Evolutionary conservation across 2,113 vertebrate genomes (phyloP), one percentile per base, ranked within the genome.

Genomic region (Geococcyx californianus): DNA sequence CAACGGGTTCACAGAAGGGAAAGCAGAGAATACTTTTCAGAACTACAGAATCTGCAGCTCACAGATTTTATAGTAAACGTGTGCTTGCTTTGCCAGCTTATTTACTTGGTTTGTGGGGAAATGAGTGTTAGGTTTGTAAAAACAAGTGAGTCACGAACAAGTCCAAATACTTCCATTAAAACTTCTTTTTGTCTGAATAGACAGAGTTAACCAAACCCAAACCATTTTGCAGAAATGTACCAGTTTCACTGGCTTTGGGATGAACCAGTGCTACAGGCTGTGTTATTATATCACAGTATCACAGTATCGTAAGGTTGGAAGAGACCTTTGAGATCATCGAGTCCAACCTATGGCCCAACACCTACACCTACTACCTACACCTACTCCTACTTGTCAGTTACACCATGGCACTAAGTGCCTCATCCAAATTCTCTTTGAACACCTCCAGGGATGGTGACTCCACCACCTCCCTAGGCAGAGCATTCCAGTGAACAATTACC

Each of bases 111-210:
- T 77, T 38, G 63, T 38, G 45, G 23, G 29, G 28, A 83, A 87
- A 91, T 24, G 54, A 89, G 24, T 33, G 34, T 26, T 59, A 90
- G 51, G 36, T 59, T 89, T 90, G 44, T 28, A 75, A 93, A 94
- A 94, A 81, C 68, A 90, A 84, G n/a, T 72, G 68, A 93, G 73
- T 89, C 77, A 86, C 13, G 64, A 78, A 67, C n/a, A 80, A 95
- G 83, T 70, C 59, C 89, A 93, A 95, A 78, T 72, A 94, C 63
- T 95, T 95, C 76, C 93, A 94, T 80, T 74, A 84, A 94, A 84
- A 54, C 54, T 75, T 72, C 72, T 23, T 95, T 90, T 90, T 87
- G 63, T 73, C 63, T 66, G 44, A 86, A 84, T 66, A 55, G 0
- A 1, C 40, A 10, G 16, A 76, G 51, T 76, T 90, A 86, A 78